Evolutionary conservation across 2,888 invertebrate species (phyloP), one percentile per base, ranked within the genome.

Genomic region (Incurvaria masculella): DNA sequence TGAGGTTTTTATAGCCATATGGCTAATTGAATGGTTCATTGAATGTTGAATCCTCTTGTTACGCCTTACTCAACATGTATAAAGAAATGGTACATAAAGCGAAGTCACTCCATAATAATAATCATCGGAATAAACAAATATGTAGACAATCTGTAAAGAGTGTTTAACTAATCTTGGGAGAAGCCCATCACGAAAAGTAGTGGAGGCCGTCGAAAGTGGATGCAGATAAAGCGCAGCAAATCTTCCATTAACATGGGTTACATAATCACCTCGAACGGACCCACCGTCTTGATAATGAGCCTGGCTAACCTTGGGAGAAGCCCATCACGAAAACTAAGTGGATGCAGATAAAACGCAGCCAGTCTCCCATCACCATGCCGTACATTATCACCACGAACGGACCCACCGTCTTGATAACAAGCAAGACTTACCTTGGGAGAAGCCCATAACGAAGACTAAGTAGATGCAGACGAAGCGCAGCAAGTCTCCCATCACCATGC

Each of bases 311-410:
- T 85, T 98, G 97, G 2, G 97, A 96, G 65, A 98, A 98, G 50
- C 94, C 94, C 86, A 97, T 89, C 4, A 99, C 93, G 65, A 99
- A 98, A 3, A 99, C 95, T 53, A 95, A 76, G 66, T 98, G 99
- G 63, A 99, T 99, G 44, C 91, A 89, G 52, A 97, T 95, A 69
- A 99, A 99, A 54, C 98, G 84, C 21, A 97, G 78, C 23, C 98
- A 80, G 73, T 99, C 98, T 48, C 97, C 96, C 84, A 91, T 90
- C 44, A 98, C 91, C 95, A 99, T 98, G 55, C 97, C 85, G 73
- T 98, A 98, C 58, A 99, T 96, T 97, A 98, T 98, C 56, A 97
- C 94, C n/a, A 98, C 98, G 84, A 98, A 98, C 0, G 98, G 98
- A 4, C 98, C 98, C 1, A 98, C 97, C 0, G 97, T 94, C 72